Evolutionary conservation across 1,140 invertebrate species (phyloP).

Genomic region (Platyscapa corneri): DNA sequence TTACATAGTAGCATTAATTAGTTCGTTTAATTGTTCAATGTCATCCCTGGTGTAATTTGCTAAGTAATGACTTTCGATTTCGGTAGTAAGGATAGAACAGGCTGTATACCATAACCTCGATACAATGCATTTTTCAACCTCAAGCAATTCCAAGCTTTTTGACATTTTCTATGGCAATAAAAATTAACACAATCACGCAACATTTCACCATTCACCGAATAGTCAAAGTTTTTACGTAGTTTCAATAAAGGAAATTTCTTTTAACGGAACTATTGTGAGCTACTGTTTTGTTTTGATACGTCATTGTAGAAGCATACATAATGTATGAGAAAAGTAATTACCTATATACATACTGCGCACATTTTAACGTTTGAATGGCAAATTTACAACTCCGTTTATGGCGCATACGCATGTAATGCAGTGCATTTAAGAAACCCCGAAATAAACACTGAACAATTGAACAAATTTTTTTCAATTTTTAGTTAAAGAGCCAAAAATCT

Average conservation of each 20-base stretch:
- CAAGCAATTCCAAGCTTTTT: constrained; percentile 40
- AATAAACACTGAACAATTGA: too few relatives aligned
- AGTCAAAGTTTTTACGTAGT: constrained; percentile 2
- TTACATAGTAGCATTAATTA: constrained; percentile 48
- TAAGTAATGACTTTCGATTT: constrained; percentile 42
- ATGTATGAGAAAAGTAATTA: background rate
- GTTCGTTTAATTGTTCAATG: constrained; percentile 37
- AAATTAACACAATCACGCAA: constrained; percentile 25
- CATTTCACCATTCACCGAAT: constrained; percentile 22
- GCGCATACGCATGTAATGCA: background rate
- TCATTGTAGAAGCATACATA: constrained; percentile 41
- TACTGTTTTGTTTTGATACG: constrained; percentile 47
- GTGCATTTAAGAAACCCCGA: too few relatives aligned
- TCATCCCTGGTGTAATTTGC: constrained; percentile 22
- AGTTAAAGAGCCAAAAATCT: too few relatives aligned
- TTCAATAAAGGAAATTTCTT: constrained; percentile 21
- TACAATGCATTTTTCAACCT: constrained; percentile 54
- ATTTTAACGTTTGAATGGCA: background rate
- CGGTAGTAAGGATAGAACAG: constrained; percentile 39
- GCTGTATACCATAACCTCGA: constrained; percentile 61
- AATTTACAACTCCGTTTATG: background rate
- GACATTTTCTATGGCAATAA: constrained; percentile 36
- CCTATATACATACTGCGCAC: constrained; percentile 4
- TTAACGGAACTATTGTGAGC: constrained; percentile 3
- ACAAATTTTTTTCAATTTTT: too few relatives aligned